Conservation (phyloP, 2,888 invertebrate species). For the Eulithis testata region DNA sequence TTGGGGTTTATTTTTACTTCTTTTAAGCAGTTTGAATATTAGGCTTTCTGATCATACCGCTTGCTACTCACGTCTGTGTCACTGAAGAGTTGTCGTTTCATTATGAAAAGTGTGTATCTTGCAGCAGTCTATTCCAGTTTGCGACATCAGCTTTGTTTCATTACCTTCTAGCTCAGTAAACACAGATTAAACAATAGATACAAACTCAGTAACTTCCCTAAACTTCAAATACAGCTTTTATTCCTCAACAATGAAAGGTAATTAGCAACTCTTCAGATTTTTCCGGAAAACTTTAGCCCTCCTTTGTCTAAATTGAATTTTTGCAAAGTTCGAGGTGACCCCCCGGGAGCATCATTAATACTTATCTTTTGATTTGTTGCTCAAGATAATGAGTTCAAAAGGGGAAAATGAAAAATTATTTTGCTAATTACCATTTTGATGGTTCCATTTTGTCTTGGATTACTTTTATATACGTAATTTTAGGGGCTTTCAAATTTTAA, state of each 20-base stretch:
- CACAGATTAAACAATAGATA: constrained; percentile 17
- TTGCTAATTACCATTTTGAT: constrained; percentile 18
- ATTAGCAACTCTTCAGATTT: constrained; percentile 67
- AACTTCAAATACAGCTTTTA: constrained; percentile 76
- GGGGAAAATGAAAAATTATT: constrained; percentile 26
- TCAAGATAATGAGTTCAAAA: constrained; percentile 31
- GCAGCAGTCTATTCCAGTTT: too few relatives aligned
- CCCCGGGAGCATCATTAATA: constrained; percentile 64
- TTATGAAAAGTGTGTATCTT: too few relatives aligned
- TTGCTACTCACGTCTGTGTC: too few relatives aligned
- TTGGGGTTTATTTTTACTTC: too few relatives aligned
- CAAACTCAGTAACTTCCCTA: constrained; percentile 1
- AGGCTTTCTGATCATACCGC: too few relatives aligned
- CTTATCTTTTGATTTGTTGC: constrained; percentile 39
- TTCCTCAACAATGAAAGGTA: constrained; percentile 71
- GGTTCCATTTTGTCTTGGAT: constrained; percentile 11
- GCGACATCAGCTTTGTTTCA: background rate
- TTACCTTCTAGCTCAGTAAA: constrained; percentile 4
- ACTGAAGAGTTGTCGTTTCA: too few relatives aligned
- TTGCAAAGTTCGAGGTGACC: constrained; percentile 50
- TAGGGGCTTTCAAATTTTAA: constrained; percentile 1
- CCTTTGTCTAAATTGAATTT: constrained; percentile 56
- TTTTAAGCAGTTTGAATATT: too few relatives aligned
- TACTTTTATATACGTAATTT: constrained; percentile 5
- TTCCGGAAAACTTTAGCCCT: constrained; percentile 60